Conservation (phyloP, 2,797 vertebrate species). For the Aselliscus stoliczkanus region DNA sequence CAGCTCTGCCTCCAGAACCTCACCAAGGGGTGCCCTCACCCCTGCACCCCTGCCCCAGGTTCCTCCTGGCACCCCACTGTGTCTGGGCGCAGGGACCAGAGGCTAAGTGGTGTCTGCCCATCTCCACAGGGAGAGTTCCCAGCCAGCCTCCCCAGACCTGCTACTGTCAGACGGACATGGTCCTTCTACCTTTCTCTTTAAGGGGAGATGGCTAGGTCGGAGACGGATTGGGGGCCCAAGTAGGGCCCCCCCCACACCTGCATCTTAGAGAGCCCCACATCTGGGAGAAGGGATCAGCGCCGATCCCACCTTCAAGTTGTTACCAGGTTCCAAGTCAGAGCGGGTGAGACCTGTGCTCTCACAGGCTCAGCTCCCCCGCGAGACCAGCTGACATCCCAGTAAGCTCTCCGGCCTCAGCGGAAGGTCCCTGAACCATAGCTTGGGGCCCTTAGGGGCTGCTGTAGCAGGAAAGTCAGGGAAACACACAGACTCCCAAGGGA, state of each 20-base stretch:
- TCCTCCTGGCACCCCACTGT: not conserved
- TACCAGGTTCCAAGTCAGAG: not conserved
- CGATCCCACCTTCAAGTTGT: accelerated
- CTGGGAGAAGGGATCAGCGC: no score
- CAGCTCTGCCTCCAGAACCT: not conserved
- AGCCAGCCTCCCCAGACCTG: accelerated
- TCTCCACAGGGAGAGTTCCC: not conserved
- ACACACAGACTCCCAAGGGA: not conserved
- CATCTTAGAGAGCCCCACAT: not conserved
- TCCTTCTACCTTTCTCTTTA: no score
- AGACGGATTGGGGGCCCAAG: accelerated
- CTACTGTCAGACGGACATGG: accelerated
- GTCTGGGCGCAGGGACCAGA: not conserved
- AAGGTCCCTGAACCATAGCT: accelerated
- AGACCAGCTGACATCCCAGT: accelerated
- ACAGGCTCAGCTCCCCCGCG: accelerated
- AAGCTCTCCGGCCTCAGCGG: not conserved
- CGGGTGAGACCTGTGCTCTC: accelerated
- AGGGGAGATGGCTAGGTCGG: not conserved
- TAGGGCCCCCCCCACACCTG: accelerated
- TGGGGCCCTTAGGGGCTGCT: accelerated
- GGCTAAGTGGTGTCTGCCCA: not conserved
- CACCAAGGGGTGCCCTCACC: no score
- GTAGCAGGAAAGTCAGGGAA: not conserved
- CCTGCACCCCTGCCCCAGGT: not conserved